Percentiles rank a stretch among this genome's conserved stretches.
These are phyloP conservation scores for Zophobas atratus DNA, from an alignment of 1,140 invertebrate genomes.

Conservation along the genomic window DNA sequence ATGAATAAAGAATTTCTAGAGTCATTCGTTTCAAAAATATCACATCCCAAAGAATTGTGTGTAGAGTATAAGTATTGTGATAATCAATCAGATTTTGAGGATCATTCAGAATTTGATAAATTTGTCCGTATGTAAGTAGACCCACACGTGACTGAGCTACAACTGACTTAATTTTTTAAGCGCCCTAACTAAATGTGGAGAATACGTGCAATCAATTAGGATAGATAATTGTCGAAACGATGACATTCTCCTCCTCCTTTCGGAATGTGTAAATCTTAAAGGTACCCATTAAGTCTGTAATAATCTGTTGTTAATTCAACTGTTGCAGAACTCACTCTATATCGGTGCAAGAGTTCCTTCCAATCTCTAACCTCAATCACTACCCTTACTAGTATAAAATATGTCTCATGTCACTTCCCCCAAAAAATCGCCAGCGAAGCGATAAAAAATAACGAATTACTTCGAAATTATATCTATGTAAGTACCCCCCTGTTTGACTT, in stretches of 20 bases:
- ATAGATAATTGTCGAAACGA: constrained; percentile 58
- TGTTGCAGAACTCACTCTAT: constrained; percentile 53
- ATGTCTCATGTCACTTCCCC: constrained; percentile 54
- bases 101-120: constrained; percentile 55
- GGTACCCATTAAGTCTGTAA: constrained; percentile 33
- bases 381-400: constrained; percentile 51
- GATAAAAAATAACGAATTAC: constrained; percentile 51
- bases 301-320: constrained; percentile 15
- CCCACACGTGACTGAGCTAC: not conserved
- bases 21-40: constrained; percentile 56
- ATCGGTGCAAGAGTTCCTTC: constrained; percentile 57
- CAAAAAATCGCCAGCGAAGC: constrained; percentile 53
- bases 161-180: constrained; percentile 46
- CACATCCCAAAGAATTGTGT: constrained; percentile 50
- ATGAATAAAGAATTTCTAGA: constrained; percentile 55
- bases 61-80: constrained; percentile 58
- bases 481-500: constrained; percentile 13
- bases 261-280: constrained; percentile 55
- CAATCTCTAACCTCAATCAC: constrained; percentile 49
- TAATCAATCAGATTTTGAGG: constrained; percentile 53
- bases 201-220: constrained; percentile 51
- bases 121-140: constrained; percentile 52
- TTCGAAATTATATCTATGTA: constrained; percentile 55
- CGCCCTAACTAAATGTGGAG: constrained; percentile 56
- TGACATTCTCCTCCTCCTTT: constrained; percentile 51